Percentiles rank a stretch among this genome's conserved stretches.
phyloP scores from a whole-genome alignment of 2,113 vertebrate species.

The Ancistrus triradiatus region DNA sequence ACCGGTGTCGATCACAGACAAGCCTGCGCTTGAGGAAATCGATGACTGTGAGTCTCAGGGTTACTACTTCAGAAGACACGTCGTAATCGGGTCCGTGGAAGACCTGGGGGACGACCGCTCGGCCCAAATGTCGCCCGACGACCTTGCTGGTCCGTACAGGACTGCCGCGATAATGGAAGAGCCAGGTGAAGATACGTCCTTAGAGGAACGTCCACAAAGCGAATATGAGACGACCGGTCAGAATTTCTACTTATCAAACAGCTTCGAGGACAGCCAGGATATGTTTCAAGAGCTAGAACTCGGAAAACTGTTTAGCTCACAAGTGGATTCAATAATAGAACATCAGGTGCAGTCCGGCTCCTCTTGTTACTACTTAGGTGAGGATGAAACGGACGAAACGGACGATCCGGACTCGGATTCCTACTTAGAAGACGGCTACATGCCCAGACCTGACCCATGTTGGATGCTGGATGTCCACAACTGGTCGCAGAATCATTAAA shows the following conservation, averaged over 20 bases:
- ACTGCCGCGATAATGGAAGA: background rate
- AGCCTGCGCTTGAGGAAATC: background rate
- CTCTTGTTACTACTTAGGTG: background rate
- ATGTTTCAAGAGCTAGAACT: too few relatives aligned
- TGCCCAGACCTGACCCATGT: conserved; percentile 23
- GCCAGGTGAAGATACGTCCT: background rate
- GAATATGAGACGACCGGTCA: background rate
- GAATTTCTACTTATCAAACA: background rate
- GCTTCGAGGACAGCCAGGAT: background rate
- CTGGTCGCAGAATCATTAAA: background rate
- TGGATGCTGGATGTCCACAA: background rate
- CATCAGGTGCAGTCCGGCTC: background rate
- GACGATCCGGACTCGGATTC: too few relatives aligned
- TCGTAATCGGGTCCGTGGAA: too few relatives aligned
- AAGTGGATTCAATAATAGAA: background rate
- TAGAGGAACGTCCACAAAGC: background rate
- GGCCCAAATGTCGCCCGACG: too few relatives aligned
- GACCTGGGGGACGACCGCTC: too few relatives aligned
- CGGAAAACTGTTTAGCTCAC: background rate
- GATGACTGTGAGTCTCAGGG: background rate
- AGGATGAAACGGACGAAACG: background rate
- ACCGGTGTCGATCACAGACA: background rate
- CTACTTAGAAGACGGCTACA: conserved; percentile 22
- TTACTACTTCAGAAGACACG: background rate
- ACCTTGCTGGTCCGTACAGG: background rate